Base-by-base conservation (phyloP, 2,797 vertebrate species). In the Stomatorhinus walkeri region DNA sequence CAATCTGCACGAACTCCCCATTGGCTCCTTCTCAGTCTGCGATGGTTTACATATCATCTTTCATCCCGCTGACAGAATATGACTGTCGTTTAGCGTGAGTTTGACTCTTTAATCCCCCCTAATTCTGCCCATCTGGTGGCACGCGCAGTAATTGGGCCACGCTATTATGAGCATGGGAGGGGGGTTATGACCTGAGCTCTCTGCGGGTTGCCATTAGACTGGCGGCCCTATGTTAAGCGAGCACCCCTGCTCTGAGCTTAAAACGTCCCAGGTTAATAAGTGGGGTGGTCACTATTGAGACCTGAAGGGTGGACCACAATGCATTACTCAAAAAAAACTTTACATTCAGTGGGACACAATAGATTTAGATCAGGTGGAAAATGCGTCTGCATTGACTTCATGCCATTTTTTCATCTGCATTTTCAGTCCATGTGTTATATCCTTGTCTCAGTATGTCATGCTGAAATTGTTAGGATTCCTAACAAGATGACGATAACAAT, bases 31-130 rank as follows among this genome's bases (percentile, higher is more conserved):
- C 49, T 32, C 51, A 43, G 85, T n/a, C 85, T 43, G 32, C 8
- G 4, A 61, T 6, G 52, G 85, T 87, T 87, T 61, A 87, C 36
- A 59, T 87, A 87, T 61, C 85, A 87, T 59, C 85, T 87, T 87
- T 87, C 85, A 40, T 87, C 52, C 85, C 9, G 16, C 85, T 87
- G 85, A 87, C 85, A 87, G 85, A 87, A 61, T 87, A 87, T 87
- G 54, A 87, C 85, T 87, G 85, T 87, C 85, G 85, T 87, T 87
- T 87, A 87, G 85, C 54, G 32, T 87, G 85, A 87, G 51, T 59
- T 87, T 56, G 85, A 87, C 51, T 87, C 85, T 87, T 87, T 87
- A 87, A 87, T 88, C 88, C 68, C 88, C 49, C 87, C 14, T 87
- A 89, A 76, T 87, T 79, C 84, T 79, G 46, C 54, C 84, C 61